Evolutionary conservation across 2,113 vertebrate genomes (phyloP).

Genomic region (Sisor rabdophorus): DNA sequence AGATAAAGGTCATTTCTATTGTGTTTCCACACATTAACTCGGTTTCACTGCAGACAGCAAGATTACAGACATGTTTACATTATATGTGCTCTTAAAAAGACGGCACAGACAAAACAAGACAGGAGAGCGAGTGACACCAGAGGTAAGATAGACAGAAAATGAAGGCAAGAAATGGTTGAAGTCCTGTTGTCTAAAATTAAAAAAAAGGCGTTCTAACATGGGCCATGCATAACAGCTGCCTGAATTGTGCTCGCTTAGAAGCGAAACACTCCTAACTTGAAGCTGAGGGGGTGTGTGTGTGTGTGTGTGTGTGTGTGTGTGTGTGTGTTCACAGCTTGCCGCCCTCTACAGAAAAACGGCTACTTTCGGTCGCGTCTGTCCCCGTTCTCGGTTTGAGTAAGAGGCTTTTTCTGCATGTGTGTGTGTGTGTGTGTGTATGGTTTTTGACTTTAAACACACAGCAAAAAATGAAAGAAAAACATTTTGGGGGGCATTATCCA

Average conservation of each 20-base stretch:
- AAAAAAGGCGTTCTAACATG: background rate
- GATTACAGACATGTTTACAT: conserved; percentile 11
- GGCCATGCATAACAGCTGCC: conserved; percentile 30
- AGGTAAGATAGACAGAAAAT: conserved; percentile 6
- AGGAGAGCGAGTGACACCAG: background rate
- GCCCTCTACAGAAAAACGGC: conserved; percentile 69
- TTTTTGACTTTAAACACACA: conserved; percentile 36
- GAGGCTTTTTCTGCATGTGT: conserved; percentile 42
- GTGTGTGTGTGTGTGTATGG: too few species aligned
- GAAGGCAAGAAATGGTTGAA: conserved; percentile 33
- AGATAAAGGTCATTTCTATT: conserved; percentile 30
- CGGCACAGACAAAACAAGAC: conserved; percentile 20
- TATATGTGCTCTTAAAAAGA: conserved; percentile 29
- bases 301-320: conserved; percentile 30
- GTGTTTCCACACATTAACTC: conserved; percentile 20
- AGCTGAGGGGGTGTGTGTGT: conserved; percentile 12
- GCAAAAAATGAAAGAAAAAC: conserved; percentile 17
- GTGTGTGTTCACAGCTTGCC: conserved; percentile 50
- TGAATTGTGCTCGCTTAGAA: conserved; percentile 26
- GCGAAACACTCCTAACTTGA: conserved; percentile 31
- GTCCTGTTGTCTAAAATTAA: conserved; percentile 36
- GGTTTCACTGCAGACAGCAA: background rate
- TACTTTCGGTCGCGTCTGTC: conserved; percentile 68
- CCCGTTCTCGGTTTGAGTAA: conserved; percentile 65
- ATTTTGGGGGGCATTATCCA: conserved; percentile 53